Percentiles rank a stretch among this genome's conserved stretches.
phyloP scores from a whole-genome alignment of 2,888 invertebrate species.

The Xanthorhoe spadicearia region DNA sequence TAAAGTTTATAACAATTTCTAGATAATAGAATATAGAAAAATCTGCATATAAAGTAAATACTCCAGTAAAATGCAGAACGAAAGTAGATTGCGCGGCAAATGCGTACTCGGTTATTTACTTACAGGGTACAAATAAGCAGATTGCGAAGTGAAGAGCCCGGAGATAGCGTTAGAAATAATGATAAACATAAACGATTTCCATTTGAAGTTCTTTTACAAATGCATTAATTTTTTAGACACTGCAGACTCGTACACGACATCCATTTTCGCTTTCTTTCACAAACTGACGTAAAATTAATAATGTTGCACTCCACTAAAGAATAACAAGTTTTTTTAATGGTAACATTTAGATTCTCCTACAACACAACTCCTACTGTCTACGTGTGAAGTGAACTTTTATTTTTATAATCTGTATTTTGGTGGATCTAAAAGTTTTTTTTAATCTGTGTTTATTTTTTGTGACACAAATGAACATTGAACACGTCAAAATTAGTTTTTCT shows the following conservation, averaged over 20 bases:
- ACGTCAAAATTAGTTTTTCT: conserved; percentile 82
- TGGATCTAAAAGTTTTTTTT: conserved; percentile 6
- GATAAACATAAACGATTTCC: conserved; percentile 13
- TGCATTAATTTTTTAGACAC: conserved; percentile 26
- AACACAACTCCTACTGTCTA: too few relatives aligned
- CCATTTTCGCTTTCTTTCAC: conserved; percentile 49
- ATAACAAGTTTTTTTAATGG: not conserved
- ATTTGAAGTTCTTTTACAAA: conserved; percentile 13
- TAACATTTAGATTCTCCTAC: not conserved
- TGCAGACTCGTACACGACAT: conserved; percentile 43
- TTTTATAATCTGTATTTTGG: conserved; percentile 5
- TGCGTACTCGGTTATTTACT: conserved; percentile 24
- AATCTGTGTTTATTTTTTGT: conserved; percentile 40
- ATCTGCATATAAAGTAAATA: not conserved
- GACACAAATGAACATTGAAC: conserved; percentile 83
- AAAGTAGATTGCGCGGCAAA: conserved; percentile 71
- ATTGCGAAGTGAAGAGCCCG: not conserved
- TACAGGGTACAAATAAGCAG: conserved; percentile 34
- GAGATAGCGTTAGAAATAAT: not conserved
- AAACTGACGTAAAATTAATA: conserved; percentile 7
- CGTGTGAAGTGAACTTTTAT: not conserved
- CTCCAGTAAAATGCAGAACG: conserved; percentile 36
- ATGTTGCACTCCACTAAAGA: not conserved
- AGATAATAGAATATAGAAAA: not conserved
- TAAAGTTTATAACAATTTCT: not conserved